Conservation (phyloP, 2,888 invertebrate species). For the Dryadula phaetusa region DNA sequence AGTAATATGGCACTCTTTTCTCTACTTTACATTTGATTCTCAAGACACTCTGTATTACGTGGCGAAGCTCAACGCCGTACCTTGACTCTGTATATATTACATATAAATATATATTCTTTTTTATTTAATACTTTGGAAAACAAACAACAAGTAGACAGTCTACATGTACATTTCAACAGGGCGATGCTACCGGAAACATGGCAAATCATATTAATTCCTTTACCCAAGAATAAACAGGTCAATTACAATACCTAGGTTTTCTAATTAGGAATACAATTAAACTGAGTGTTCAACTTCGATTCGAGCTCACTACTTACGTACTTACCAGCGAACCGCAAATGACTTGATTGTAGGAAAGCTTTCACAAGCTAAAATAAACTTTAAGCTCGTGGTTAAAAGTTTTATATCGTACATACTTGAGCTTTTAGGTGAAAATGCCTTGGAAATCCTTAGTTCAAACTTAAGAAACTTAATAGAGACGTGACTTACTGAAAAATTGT, state of each 20-base stretch:
- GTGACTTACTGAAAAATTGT: slow-evolving; percentile 19
- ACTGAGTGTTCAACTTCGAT: slow-evolving; percentile 44
- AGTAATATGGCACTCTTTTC: too few relatives aligned
- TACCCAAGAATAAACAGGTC: slow-evolving; percentile 39
- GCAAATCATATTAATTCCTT: slow-evolving; percentile 10
- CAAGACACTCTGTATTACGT: too few relatives aligned
- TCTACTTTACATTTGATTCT: too few relatives aligned
- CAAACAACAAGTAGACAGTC: background rate
- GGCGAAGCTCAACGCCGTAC: too few relatives aligned
- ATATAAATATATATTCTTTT: too few relatives aligned
- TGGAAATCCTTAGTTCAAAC: slow-evolving; percentile 19
- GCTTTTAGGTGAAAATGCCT: slow-evolving; percentile 27
- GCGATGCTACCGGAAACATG: background rate
- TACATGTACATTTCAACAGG: background rate
- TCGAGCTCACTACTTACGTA: slow-evolving; percentile 44
- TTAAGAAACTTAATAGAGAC: slow-evolving; percentile 17
- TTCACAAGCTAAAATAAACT: slow-evolving; percentile 8
- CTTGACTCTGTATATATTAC: too few relatives aligned
- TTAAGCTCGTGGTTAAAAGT: background rate
- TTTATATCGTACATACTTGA: background rate
- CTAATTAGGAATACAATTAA: slow-evolving; percentile 47
- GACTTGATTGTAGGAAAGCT: slow-evolving; percentile 35
- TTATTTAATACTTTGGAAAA: background rate
- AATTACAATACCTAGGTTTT: slow-evolving; percentile 42
- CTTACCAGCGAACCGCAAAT: slow-evolving; percentile 43